These are phyloP conservation scores for Diloba caeruleocephala DNA, from an alignment of 2,888 invertebrate genomes.

Conservation along the genomic window DNA sequence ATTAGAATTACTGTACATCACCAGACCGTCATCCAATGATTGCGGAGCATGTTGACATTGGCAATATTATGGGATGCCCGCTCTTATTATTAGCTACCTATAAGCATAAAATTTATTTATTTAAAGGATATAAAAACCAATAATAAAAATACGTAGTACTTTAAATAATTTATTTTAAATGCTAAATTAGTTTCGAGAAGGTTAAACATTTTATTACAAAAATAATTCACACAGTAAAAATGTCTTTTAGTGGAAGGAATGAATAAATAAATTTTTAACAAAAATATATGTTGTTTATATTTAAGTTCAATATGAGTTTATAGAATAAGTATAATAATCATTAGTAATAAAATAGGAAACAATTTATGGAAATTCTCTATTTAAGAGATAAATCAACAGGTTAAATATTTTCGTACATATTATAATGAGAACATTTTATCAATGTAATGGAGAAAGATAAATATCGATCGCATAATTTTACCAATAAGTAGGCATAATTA, in stretches of 20 bases:
- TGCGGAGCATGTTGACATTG: too few species aligned
- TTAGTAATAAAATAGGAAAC: slow-evolving; percentile 1
- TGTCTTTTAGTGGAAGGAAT: slow-evolving; percentile 84
- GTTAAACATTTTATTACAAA: slow-evolving; percentile 57
- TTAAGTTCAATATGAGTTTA: not conserved
- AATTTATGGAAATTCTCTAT: not conserved
- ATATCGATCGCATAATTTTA: too few species aligned
- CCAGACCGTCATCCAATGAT: too few species aligned
- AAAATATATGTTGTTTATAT: slow-evolving; percentile 33
- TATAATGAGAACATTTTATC: too few species aligned
- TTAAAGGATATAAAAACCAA: too few species aligned
- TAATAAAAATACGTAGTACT: not conserved
- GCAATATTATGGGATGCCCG: too few species aligned
- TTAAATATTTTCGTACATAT: not conserved
- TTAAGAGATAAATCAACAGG: too few species aligned
- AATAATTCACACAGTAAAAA: slow-evolving; percentile 65
- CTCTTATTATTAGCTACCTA: too few species aligned
- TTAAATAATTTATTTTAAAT: slow-evolving; percentile 48
- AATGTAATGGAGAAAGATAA: too few species aligned
- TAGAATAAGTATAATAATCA: slow-evolving; percentile 4
- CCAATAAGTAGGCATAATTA: too few species aligned
- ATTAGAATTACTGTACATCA: too few species aligned
- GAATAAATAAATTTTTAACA: slow-evolving; percentile 66
- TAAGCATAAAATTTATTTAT: too few species aligned
- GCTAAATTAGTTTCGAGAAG: slow-evolving; percentile 52